These are phyloP conservation scores for Cliona cf. orientalis DNA, from an alignment of 37 sponge, comb jelly and placozoan genomes.

Conservation along the genomic window DNA sequence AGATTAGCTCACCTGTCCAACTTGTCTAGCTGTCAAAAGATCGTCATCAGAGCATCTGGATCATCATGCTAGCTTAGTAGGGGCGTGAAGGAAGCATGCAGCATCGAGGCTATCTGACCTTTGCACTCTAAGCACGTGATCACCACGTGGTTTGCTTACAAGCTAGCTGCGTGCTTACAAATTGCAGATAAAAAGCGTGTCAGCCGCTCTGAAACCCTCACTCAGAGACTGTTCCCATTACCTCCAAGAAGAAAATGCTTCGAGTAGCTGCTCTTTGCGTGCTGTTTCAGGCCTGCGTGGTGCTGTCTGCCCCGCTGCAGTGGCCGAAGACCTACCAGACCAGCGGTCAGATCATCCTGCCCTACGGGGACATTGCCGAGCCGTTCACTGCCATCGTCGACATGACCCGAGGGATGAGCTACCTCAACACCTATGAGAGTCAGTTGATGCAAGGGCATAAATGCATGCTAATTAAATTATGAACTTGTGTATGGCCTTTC, in stretches of 20 bases:
- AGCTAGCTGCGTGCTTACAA: no score
- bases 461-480: not conserved
- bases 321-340: constrained; percentile 72
- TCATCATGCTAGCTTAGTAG: no score
- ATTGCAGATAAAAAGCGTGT: no score
- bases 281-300: not conserved
- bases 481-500: not conserved
- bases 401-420: constrained; percentile 58
- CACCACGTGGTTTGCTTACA: no score
- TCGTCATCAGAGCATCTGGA: no score
- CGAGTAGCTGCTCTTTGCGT: not conserved
- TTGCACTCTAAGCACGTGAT: no score
- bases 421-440: constrained; percentile 79
- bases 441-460: not conserved
- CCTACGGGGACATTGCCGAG: constrained; percentile 86
- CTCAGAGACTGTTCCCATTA: not conserved
- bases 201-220: no score
- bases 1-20: no score
- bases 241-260: not conserved
- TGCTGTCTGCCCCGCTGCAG: not conserved
- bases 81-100: no score
- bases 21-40: no score
- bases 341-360: constrained; percentile 66
- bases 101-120: no score
- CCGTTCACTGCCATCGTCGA: constrained; percentile 88